Percentiles rank a stretch among this genome's conserved stretches.
Conservation (phyloP, 2,113 vertebrate genomes). For the Epinephelus fuscoguttatus region DNA sequence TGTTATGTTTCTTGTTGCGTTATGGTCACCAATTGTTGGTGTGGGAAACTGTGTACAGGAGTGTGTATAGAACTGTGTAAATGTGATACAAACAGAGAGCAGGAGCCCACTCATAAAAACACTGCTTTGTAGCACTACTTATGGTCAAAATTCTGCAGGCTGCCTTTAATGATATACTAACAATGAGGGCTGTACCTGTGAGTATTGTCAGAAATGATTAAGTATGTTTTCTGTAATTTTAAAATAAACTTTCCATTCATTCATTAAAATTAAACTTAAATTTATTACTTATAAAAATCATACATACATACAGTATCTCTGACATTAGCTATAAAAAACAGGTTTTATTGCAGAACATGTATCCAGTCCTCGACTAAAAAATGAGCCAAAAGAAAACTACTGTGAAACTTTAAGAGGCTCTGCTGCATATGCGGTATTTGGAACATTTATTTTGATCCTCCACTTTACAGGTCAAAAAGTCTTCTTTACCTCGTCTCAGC, state of each 20-base stretch:
- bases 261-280: neutral
- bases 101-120: neutral
- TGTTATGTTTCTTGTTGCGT: neutral
- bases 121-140: neutral
- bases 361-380: neutral
- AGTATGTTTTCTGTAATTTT: neutral
- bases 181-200: neutral
- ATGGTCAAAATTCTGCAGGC: neutral
- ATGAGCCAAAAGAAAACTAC: neutral
- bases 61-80: neutral
- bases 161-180: neutral
- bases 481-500: neutral
- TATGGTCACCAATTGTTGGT: neutral
- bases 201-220: neutral
- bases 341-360: neutral
- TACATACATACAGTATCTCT: neutral
- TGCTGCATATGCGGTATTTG: neutral
- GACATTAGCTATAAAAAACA: neutral
- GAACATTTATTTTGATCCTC: conserved; percentile 25
- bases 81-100: neutral
- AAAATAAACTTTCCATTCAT: neutral
- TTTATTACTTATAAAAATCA: neutral
- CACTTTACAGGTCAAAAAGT: conserved; percentile 9
- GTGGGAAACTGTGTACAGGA: neutral
- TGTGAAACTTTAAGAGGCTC: conserved; percentile 7